Percentiles rank a stretch among this genome's conserved stretches.
phyloP scores from a whole-genome alignment of 1,140 invertebrate species.

The Mycetomoellerius zeteki region DNA sequence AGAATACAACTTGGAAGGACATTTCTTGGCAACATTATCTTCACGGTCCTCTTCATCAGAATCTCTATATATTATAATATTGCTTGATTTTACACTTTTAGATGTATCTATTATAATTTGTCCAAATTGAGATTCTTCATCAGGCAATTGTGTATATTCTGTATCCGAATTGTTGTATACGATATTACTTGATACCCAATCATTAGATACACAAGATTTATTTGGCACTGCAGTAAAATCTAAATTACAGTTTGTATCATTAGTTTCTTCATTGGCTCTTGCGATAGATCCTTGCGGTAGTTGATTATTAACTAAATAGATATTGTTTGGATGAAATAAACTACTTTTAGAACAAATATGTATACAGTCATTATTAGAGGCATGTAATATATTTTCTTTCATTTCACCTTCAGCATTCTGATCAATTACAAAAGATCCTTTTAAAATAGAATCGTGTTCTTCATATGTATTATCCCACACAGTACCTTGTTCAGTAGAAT shows the following conservation, averaged over 20 bases:
- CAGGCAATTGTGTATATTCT: background rate
- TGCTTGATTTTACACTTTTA: background rate
- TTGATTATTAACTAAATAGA: background rate
- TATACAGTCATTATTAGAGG: background rate
- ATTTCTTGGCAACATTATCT: background rate
- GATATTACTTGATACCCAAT: background rate
- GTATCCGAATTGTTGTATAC: background rate
- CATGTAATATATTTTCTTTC: conserved; percentile 12
- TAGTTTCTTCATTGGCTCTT: background rate
- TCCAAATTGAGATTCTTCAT: background rate
- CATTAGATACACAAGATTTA: background rate
- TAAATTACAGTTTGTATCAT: background rate
- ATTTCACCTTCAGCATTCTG: background rate
- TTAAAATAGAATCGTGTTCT: conserved; percentile 76
- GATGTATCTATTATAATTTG: background rate
- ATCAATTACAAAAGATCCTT: conserved; percentile 23
- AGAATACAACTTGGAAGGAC: background rate
- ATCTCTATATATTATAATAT: conserved; percentile 33
- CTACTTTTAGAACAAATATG: conserved; percentile 35
- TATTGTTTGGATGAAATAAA: background rate
- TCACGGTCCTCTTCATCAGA: background rate
- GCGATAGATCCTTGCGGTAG: background rate
- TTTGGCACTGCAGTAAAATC: background rate
- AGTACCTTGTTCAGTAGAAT: conserved; percentile 79
- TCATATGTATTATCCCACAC: conserved; percentile 81